Evolutionary conservation across 2,888 invertebrate species (phyloP), one percentile per base, ranked within the genome.

Genomic region (Athalia circularis): DNA sequence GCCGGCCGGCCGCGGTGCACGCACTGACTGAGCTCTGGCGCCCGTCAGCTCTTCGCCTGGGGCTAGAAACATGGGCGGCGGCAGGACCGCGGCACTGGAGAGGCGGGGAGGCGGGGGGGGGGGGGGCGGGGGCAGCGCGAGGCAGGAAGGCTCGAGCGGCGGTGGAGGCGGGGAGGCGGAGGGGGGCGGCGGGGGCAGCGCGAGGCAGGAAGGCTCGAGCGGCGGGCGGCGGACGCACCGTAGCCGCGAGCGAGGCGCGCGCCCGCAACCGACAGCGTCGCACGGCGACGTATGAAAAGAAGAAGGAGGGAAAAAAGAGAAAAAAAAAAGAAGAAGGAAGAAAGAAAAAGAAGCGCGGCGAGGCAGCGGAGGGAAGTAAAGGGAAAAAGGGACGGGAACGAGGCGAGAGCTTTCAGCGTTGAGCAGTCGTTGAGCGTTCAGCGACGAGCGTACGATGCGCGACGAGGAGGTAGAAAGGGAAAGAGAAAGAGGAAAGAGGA

Each of bases 1-100:
- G 85, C 87, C 88, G 87, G 86, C 87, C 89, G 89, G 88, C 86
- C 86, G 88, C 87, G 86, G 83, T 85, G 85, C 88, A 86, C 86
- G 86, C 88, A 89, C 88, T 89, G 87, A 87, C 81, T 84, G 85
- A 84, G 84, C 78, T 79, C 57, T 84, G 84, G 52, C 79, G 74
- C 65, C 68, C 59, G 75, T 75, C 75, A 75, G 75, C 75, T 75
- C 62, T 75, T 61, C 75, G 72, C 75, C 75, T 75, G 75, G 75
- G 15, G 47, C 57, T 79, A 81, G 61, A 65, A 77, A 65, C 77
- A 59, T 61, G 57, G 62, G 48, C 70, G 57, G 57, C 43, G 67
- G 43, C 13, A 52, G 80, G 80, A 81, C 79, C 75, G 80, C 78
- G 80, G 80, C 80, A 79, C 70, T 61, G 11, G 59, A 47, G n/a